Base-by-base conservation (phyloP, 2,888 invertebrate species). In the Phania funesta region DNA sequence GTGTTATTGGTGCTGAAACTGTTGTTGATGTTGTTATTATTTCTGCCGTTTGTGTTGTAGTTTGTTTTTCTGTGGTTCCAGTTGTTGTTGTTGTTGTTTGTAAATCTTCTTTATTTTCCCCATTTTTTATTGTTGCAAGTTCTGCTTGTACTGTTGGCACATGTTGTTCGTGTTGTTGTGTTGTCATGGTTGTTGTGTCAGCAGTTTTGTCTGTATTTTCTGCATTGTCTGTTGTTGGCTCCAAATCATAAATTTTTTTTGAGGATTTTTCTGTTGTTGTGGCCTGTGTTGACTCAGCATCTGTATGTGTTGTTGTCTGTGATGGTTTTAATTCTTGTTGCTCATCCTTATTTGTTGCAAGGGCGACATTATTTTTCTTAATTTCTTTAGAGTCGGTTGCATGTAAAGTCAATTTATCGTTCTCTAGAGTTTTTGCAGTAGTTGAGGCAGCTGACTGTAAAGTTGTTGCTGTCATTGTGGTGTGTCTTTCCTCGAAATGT, bases 191-290 rank as follows among this genome's bases (percentile, higher is more conserved):
- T 62, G 67, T 56, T 16, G 29, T 32, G 56, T 60, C 68, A 65
- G 5, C 35, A 26, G 60, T 60, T 41, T 83, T 79, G 54, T 65
- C 48, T 67, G 58, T 62, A 80, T 65, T 74, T 48, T 54, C 26
- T 13, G 62, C 58, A 48, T 79, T 50, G 29, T 67, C 58, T 18
- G 41, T 44, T 62, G 48, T 50, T 77, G 78, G 67, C 48, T 65
- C 44, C 29, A 73, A 50, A 38, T 71, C 46, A 35, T 75, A 54
- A 70, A 56, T 84, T 64, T 80, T 62, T 71, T 75, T 82, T 54
- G 52, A 54, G 64, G 46, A 64, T 74, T 68, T 67, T 48, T 58
- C 22, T 71, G 77, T 60, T 77, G 77, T 44, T 70, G 65, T 64
- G 74, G 67, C 58, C 77, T 65, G 52, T 52, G 54, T 79, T 71